Evolutionary conservation across 2,797 vertebrate genomes (phyloP), one percentile per base, ranked within the genome.

Genomic region (Catharus ustulatus): DNA sequence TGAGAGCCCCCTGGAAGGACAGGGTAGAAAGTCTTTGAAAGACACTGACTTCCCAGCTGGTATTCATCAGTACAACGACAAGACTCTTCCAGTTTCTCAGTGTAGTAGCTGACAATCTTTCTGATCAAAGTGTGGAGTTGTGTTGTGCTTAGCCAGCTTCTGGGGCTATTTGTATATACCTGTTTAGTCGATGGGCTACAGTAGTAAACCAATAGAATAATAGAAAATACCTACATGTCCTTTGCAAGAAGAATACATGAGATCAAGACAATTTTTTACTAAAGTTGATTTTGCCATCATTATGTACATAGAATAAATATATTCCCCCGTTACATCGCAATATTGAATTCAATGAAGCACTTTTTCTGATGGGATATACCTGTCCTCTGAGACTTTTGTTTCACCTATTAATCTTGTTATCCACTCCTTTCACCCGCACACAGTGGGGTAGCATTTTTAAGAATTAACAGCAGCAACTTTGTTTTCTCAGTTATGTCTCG

Each of bases 391-490:
- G 66, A 84, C 36, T 90, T 93, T 17, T 48, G 42, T 94, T 95
- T 92, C 89, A 82, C 74, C 85, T 57, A 13, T 36, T 81, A 69
- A 57, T 96, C 95, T 82, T 62, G 51, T 94, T 92, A 67, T 29
- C 61, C 84, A 76, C 38, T 69, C 49, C 18, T 87, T 73, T 75
- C 61, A 54, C 45, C 45, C 2, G 0, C 51, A 46, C 2, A 8
- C 38, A 42, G 62, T 24, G 32, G 73, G 43, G n/a, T 69, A 96
- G 54, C 77, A 36, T 81, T 96, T 95, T 95, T 88, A 94, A 94
- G 97, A 95, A 95, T 63, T 88, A 97, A 97, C 93, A 96, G 91
- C 87, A 95, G 80, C 81, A 96, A 95, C 89, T 96, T 95, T 96
- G 84, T 97, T 96, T 97, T 93, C 89, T 93, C 92, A 62, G 87